A percentile compares a stretch with the other conserved stretches of the same genome.
These are phyloP conservation scores for Oithona nana DNA, from an alignment of 2,888 invertebrate genomes.

Conservation along the genomic window DNA sequence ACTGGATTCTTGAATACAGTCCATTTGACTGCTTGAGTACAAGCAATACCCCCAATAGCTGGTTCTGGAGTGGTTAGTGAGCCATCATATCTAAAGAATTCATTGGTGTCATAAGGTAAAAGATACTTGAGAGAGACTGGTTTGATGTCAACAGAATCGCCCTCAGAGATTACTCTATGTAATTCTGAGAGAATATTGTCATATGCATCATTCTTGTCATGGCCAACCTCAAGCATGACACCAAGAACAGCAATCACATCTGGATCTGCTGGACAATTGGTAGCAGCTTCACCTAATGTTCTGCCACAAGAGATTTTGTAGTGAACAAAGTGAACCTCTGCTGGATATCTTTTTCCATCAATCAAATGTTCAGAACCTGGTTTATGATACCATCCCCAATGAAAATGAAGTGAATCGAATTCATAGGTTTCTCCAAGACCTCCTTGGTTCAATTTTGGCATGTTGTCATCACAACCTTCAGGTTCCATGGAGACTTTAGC, in stretches of 20 bases:
- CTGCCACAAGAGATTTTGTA: background rate
- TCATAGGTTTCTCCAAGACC: background rate
- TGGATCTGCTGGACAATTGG: background rate
- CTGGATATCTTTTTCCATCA: background rate
- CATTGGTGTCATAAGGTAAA: background rate
- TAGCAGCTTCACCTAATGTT: background rate
- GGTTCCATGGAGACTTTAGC: background rate
- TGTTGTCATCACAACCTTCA: background rate
- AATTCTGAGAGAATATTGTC: too few species aligned
- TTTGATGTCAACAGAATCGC: too few species aligned
- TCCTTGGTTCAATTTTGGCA: background rate
- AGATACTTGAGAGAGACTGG: too few species aligned
- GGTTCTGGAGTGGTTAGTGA: background rate
- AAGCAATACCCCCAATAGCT: too few species aligned
- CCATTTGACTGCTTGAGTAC: background rate
- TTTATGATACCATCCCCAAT: background rate
- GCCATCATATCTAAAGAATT: background rate
- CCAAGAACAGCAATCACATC: background rate
- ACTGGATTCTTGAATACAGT: too few species aligned
- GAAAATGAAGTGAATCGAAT: background rate
- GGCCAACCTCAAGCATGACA: background rate
- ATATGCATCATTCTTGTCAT: background rate
- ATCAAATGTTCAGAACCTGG: background rate
- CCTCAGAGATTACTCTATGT: too few species aligned
- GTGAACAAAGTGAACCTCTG: background rate